Percentiles rank a stretch among this genome's conserved stretches.
phyloP scores from a whole-genome alignment of 2,888 invertebrate genomes.

The Tupiocoris notatus region DNA sequence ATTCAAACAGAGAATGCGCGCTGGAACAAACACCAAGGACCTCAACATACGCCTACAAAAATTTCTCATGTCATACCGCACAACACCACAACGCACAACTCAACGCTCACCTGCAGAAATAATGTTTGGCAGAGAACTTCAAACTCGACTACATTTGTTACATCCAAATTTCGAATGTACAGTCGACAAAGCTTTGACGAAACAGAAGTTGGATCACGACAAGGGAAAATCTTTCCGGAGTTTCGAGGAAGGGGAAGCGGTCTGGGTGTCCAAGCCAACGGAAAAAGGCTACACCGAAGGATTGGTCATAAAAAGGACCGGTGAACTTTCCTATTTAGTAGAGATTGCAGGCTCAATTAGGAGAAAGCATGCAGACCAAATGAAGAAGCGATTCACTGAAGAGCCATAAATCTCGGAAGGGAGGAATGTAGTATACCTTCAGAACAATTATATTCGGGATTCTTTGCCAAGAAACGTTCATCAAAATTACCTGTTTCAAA shows the following conservation, averaged over 20 bases:
- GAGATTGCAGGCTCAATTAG: no score
- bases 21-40: not conserved
- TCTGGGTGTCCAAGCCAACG: no score
- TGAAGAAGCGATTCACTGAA: no score
- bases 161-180: not conserved
- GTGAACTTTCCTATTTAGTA: no score
- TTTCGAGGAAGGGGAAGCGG: no score
- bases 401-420: no score
- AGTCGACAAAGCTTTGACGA: not conserved
- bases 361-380: no score
- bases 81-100: not conserved
- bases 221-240: no score
- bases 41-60: not conserved
- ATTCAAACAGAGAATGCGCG: not conserved
- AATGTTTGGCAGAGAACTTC: slow-evolving; percentile 47
- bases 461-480: no score
- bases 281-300: not conserved
- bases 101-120: slow-evolving; percentile 22
- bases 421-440: no score
- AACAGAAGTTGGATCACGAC: not conserved
- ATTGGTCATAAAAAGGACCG: not conserved
- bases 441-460: no score
- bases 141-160: slow-evolving; percentile 46
- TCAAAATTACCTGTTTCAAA: no score
- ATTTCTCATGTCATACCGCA: not conserved